Evolutionary conservation across 2,113 vertebrate genomes (phyloP), one percentile per base, ranked within the genome.

Genomic region (Ciconia maguari): DNA sequence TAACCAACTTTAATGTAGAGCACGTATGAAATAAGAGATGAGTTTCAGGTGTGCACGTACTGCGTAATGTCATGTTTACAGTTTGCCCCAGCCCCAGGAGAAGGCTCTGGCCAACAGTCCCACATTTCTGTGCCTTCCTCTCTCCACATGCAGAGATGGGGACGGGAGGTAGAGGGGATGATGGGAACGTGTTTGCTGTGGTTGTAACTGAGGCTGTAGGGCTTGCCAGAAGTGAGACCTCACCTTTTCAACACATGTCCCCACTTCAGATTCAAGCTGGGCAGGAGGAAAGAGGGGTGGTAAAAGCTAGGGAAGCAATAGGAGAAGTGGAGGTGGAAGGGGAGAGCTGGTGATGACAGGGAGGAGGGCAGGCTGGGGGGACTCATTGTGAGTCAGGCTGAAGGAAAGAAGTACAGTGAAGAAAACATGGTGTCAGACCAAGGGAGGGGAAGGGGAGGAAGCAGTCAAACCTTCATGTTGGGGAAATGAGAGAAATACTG

Each of bases 361-460:
- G 8, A 80, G 10, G 19, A 70, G 4, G 16, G 27, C 8, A 70
- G 34, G 10, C 22, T 62, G 9, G 1, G 0, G 0, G 0, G 1
- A 68, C 7, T 57, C 21, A 26, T 26, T 48, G 42, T 7, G 4
- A 11, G 14, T 44, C 27, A n/a, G 10, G 8, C 8, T 52, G 26
- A 88, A 70, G 41, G 9, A 57, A 72, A 52, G 10, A 48, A 55
- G 4, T 11, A 6, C 0, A 0, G 4, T 71, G 49, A 65, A 86
- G 48, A 52, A 71, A 76, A 78, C 3, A 16, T 6, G 3, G 8
- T 32, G 34, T 55, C 55, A 68, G 32, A 65, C 7, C 9, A 44
- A 70, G 25, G 9, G 6, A 52, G 12, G 16, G 14, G 30, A 75
- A 46, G 21, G 1, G 1, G 5, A 1, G 7, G 8, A 84, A 76